Evolutionary conservation across 2,113 vertebrate genomes (phyloP), one percentile per base, ranked within the genome.

Genomic region (Notothenia rossii): DNA sequence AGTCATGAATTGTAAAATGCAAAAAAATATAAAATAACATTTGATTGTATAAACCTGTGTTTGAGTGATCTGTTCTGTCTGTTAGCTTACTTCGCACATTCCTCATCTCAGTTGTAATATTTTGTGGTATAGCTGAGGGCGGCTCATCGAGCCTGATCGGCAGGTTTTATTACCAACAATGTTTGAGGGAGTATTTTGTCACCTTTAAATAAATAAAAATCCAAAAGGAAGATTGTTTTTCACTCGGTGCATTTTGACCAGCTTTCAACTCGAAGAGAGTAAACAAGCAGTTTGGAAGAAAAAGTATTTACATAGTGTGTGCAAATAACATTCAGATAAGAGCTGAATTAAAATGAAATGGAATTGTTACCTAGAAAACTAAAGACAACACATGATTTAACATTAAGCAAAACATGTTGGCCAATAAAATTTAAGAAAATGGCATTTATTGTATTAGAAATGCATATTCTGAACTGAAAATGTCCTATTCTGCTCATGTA

Each of bases 1-100:
- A 75, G 60, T 74, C 68, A 80, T 87, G 91, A 93, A 90, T 92
- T 95, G 91, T 94, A 94, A 92, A 92, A 94, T 93, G 85, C 90
- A 88, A 91, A 93, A 94, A 94, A 92, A 92, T 82, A 88, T 89
- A 86, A 92, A 93, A 88, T 86, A 90, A 87, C 72, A 83, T 12
- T 83, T 88, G 86, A 94, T 93, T 94, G 88, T 91, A 89, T 12
- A 22, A 82, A 64, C 3, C 7, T 46, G 80, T 70, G 58, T 84
- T 14, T 50, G 73, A 88, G 77, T 87, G 22, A 29, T 87, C 29
- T 89, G 60, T 91, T 43, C 29, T 18, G 1, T 29, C 43, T 51
- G 0, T 5, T 40, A 40, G 36, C 5, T 58, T 20, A 3, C 15
- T 53, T 5, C 0, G 33, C 63, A 33, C 12, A 9, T 36, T 10